Evolutionary conservation across 2,113 vertebrate genomes (phyloP), one percentile per base, ranked within the genome.

Genomic region (Phoxinus phoxinus): DNA sequence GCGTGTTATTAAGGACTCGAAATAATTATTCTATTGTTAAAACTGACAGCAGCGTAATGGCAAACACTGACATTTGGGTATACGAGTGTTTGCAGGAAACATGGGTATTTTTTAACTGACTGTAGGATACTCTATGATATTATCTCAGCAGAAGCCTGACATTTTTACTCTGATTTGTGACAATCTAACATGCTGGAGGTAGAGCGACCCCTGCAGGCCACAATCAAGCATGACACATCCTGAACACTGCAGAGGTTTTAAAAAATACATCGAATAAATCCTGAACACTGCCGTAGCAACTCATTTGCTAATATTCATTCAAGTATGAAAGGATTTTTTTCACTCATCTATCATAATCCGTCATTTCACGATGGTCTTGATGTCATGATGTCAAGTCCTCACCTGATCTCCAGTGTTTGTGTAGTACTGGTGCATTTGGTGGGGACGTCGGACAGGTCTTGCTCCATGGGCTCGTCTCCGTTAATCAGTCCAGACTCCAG

Each of bases 391-490:
- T n/a, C n/a, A 8, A 59, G 56, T n/a, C 94, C 96, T 95, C 86
- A 99, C 98, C 96, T 99, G 81, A 99, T 99, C 93, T 99, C 98
- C 87, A 99, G 96, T 32, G 95, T 97, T 90, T 99, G 97, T 83
- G 95, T 93, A 77, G 93, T 94, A 84, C 97, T 97, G 91, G 97
- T 93, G 89, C 98, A 99, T 90, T 99, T 99, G 17, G 98, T 99
- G 81, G 98, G 98, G 61, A 99, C 97, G 78, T 98, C 97, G 48
- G 97, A 97, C 71, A 99, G 95, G 91, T 99, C 98, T 88, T 99
- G 98, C 88, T 99, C 97, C 97, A 98, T 98, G n/a, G 97, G 97
- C 79, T 99, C 98, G n/a, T 99, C 98, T 72, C 98, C 97, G 32
- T 99, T 99, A 82, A 96, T 96, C 92, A 99, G 88, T 76, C 97